phyloP scores from a whole-genome alignment of 2,888 invertebrate species.

The Platycheirus albimanus region DNA sequence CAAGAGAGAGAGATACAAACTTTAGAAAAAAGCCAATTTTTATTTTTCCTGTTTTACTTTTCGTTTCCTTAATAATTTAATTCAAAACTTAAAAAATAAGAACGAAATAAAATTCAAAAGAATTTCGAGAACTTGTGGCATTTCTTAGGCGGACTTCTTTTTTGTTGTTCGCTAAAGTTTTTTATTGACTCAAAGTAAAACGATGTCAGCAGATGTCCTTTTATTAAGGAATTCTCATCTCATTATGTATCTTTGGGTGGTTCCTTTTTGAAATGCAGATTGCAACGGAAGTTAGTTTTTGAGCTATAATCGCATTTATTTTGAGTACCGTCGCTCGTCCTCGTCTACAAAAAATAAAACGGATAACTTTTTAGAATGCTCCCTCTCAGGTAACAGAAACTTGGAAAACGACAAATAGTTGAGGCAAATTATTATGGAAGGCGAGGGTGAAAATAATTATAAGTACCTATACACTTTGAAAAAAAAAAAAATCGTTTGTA shows the following conservation, averaged over 20 bases:
- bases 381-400: no score
- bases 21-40: background rate
- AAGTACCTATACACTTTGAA: no score
- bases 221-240: conserved; percentile 46
- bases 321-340: background rate
- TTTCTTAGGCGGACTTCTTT: background rate
- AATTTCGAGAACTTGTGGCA: background rate
- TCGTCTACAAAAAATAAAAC: no score
- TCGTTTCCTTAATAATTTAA: background rate
- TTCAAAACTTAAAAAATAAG: background rate
- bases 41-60: background rate
- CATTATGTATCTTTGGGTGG: conserved; percentile 36
- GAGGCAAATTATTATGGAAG: no score
- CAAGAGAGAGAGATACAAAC: background rate
- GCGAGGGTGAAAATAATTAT: no score
- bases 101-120: background rate
- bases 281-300: conserved; percentile 35
- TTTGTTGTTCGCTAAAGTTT: conserved; percentile 37
- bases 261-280: conserved; percentile 39
- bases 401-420: no score
- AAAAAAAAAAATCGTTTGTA: no score
- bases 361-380: no score
- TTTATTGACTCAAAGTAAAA: conserved; percentile 29
- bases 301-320: conserved; percentile 14
- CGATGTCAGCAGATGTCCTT: conserved; percentile 31